phyloP scores from a whole-genome alignment of 2,797 vertebrate species.

The Phrynocephalus vlangalii region DNA sequence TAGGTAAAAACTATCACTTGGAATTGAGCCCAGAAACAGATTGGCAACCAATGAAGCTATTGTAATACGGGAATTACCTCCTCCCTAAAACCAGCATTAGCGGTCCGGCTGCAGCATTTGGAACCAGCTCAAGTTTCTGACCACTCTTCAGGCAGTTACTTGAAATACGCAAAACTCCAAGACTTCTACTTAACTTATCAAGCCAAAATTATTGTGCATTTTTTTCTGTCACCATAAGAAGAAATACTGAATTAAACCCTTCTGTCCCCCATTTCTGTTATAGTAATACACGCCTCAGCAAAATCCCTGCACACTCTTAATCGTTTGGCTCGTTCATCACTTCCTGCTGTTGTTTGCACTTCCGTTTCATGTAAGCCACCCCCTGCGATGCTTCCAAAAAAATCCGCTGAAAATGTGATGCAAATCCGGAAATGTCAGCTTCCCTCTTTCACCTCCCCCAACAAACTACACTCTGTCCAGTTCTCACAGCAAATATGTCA shows the following conservation, averaged over 20 bases:
- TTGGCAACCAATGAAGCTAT: no score
- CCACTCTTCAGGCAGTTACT: no score
- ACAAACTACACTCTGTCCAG: background rate
- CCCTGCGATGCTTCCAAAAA: background rate
- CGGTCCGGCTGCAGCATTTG: no score
- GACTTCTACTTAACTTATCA: background rate
- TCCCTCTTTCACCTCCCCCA: background rate
- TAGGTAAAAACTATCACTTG: no score
- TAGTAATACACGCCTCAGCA: background rate
- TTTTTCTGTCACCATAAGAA: constrained; percentile 2
- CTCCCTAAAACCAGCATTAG: no score
- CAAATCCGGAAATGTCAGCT: background rate
- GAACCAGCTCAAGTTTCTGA: no score
- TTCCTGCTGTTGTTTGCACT: constrained; percentile 21
- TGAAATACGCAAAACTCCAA: background rate
- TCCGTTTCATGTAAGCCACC: background rate
- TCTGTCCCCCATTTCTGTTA: background rate
- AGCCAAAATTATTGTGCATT: background rate
- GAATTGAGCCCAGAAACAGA: no score
- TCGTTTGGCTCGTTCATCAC: background rate
- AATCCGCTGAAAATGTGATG: background rate
- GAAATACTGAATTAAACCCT: background rate
- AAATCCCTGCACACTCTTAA: background rate
- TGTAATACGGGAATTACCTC: no score
- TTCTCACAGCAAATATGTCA: constrained; percentile 5